Percentiles rank a stretch among this genome's conserved stretches.
Conservation (phyloP, 2,113 vertebrate genomes). For the Sander vitreus region DNA sequence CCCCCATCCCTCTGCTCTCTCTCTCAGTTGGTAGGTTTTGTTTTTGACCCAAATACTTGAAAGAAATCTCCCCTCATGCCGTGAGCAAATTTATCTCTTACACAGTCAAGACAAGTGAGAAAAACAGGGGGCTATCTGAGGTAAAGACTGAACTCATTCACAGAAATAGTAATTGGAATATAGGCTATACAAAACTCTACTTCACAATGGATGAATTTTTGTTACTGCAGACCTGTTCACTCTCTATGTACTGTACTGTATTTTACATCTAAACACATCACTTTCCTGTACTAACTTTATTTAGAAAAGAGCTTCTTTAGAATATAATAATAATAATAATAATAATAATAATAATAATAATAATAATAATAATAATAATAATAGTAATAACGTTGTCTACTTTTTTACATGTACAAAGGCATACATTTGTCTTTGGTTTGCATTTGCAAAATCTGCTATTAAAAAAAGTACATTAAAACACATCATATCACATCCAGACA, state of each 20-base stretch:
- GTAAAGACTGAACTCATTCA: constrained; percentile 11
- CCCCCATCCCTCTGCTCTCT: constrained; percentile 36
- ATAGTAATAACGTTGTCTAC: no score
- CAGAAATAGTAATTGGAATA: not conserved
- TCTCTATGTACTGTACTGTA: not conserved
- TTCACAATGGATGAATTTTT: not conserved
- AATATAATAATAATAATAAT: no score
- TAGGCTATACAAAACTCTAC: not conserved
- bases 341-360: no score
- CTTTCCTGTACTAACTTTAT: not conserved
- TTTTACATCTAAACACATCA: not conserved
- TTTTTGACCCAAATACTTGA: constrained; percentile 82
- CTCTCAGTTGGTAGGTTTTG: constrained; percentile 62
- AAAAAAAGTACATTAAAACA: not conserved
- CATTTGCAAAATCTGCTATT: not conserved
- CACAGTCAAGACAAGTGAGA: constrained; percentile 14
- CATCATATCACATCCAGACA: not conserved
- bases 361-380: no score
- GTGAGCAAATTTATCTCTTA: constrained; percentile 53
- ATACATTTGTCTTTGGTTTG: not conserved
- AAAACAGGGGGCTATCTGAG: constrained; percentile 21
- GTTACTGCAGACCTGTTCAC: not conserved
- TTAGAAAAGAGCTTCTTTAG: not conserved
- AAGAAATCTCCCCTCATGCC: constrained; percentile 60
- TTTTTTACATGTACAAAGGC: not conserved